Percentiles rank a stretch among this genome's conserved stretches.
These are phyloP conservation scores for Trichopoda pennipes DNA, from an alignment of 2,888 invertebrate species.

Conservation along the genomic window DNA sequence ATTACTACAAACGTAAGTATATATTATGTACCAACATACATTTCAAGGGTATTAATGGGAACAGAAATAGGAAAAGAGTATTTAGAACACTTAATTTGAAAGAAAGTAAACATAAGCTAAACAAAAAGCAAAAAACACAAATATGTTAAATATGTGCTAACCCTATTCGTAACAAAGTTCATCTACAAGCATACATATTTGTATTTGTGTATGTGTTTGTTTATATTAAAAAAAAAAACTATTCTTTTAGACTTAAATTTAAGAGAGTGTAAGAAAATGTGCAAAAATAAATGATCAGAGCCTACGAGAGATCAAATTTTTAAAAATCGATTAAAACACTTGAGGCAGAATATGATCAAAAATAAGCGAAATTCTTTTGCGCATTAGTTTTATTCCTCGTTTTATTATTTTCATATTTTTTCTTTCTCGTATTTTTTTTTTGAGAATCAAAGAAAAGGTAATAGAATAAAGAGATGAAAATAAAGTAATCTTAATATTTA, in stretches of 20 bases:
- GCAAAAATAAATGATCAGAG: background rate
- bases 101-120: slow-evolving; percentile 3
- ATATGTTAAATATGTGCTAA: slow-evolving; percentile 30
- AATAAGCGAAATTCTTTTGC: slow-evolving; percentile 55
- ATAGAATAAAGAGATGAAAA: slow-evolving; percentile 12
- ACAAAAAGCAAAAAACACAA: slow-evolving; percentile 5
- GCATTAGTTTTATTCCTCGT: slow-evolving; percentile 48
- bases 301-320: background rate
- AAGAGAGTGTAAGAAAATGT: slow-evolving; percentile 25
- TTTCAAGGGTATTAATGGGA: no score
- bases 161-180: background rate
- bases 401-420: no score
- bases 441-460: slow-evolving; percentile 11
- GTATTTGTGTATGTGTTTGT: background rate
- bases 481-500: slow-evolving; percentile 25
- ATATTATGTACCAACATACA: no score
- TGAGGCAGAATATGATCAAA: slow-evolving; percentile 30
- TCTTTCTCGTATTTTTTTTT: slow-evolving; percentile 1
- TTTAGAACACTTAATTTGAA: background rate
- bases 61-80: background rate
- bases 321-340: slow-evolving; percentile 16
- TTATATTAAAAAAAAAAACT: background rate
- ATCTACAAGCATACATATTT: background rate
- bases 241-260: background rate
- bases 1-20: no score